A percentile compares a stretch with the other conserved stretches of the same genome.
phyloP scores from a whole-genome alignment of 1,140 invertebrate genomes.

The Plodia interpunctella region DNA sequence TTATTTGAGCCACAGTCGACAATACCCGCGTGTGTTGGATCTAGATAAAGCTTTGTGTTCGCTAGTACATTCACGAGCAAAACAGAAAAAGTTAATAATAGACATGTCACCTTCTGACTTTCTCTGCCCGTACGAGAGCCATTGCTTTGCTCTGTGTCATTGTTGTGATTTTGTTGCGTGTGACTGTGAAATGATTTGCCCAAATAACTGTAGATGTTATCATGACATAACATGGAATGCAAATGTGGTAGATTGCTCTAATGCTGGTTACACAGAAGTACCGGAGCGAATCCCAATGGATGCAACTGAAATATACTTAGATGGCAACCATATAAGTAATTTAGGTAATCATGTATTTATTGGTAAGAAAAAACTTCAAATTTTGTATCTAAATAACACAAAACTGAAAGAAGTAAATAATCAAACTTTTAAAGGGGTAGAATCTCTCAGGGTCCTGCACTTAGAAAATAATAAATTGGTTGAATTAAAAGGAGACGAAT shows the following conservation, averaged over 20 bases:
- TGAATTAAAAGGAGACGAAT: slow-evolving; percentile 85
- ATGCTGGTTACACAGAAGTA: slow-evolving; percentile 82
- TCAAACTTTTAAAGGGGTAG: slow-evolving; percentile 89
- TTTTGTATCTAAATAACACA: slow-evolving; percentile 90
- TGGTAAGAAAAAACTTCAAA: slow-evolving; percentile 89
- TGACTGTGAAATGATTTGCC: slow-evolving; percentile 95
- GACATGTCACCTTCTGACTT: slow-evolving; percentile 89
- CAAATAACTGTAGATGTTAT: slow-evolving; percentile 90
- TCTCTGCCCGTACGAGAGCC: slow-evolving; percentile 91
- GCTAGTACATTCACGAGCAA: slow-evolving; percentile 85
- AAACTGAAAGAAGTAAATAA: slow-evolving; percentile 88
- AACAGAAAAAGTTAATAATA: slow-evolving; percentile 83
- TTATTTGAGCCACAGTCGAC: slow-evolving; percentile 81
- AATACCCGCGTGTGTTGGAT: slow-evolving; percentile 91
- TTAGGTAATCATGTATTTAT: slow-evolving; percentile 91
- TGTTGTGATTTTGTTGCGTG: slow-evolving; percentile 95
- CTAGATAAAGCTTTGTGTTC: slow-evolving; percentile 89
- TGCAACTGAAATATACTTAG: slow-evolving; percentile 91
- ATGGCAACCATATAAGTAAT: slow-evolving; percentile 89
- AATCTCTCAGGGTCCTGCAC: slow-evolving; percentile 86
- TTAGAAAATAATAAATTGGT: slow-evolving; percentile 88
- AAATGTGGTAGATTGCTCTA: slow-evolving; percentile 93
- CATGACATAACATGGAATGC: slow-evolving; percentile 94
- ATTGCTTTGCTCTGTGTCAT: slow-evolving; percentile 92
- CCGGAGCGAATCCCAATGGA: slow-evolving; percentile 92